Conservation (phyloP, 2,113 vertebrate species). For the Morone saxatilis region DNA sequence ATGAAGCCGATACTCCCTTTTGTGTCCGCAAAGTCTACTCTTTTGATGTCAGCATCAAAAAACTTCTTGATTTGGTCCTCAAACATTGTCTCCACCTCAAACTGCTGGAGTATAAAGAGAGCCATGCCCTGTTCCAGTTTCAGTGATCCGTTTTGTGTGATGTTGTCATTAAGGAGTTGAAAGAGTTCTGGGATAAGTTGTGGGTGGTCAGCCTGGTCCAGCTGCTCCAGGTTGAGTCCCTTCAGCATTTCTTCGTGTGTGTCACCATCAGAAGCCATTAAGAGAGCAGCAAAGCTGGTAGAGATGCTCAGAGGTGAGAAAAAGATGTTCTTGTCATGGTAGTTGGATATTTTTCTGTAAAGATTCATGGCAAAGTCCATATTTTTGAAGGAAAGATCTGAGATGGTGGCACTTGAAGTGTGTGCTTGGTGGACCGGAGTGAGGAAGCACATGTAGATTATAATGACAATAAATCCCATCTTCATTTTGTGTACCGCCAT, state of each 20-base stretch:
- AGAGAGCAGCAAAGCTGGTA: conserved; percentile 82
- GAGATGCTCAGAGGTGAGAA: conserved; percentile 91
- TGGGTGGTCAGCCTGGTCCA: conserved; percentile 65
- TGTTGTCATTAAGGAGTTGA: conserved; percentile 82
- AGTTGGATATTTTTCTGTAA: conserved; percentile 89
- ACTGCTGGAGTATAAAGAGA: conserved; percentile 85
- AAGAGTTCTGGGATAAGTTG: conserved; percentile 85
- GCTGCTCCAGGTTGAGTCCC: conserved; percentile 81
- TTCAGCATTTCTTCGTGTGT: conserved; percentile 85
- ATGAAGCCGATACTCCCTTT: conserved; percentile 80
- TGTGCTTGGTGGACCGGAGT: conserved; percentile 50
- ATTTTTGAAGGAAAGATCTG: conserved; percentile 87
- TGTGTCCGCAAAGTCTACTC: conserved; percentile 84
- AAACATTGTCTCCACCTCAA: conserved; percentile 83
- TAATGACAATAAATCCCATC: conserved; percentile 53
- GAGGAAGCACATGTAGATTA: conserved; percentile 64
- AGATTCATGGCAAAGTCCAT: conserved; percentile 91
- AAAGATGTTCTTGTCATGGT: conserved; percentile 90
- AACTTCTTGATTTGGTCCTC: conserved; percentile 85
- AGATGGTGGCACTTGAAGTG: conserved; percentile 55
- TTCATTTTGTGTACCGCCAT: conserved; percentile 58
- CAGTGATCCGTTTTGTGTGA: conserved; percentile 84
- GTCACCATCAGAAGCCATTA: conserved; percentile 83
- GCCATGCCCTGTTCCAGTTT: conserved; percentile 83
- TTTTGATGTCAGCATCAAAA: conserved; percentile 86